Evolutionary conservation across 2,888 invertebrate species (phyloP).

Genomic region (Stenichneumon culpator): DNA sequence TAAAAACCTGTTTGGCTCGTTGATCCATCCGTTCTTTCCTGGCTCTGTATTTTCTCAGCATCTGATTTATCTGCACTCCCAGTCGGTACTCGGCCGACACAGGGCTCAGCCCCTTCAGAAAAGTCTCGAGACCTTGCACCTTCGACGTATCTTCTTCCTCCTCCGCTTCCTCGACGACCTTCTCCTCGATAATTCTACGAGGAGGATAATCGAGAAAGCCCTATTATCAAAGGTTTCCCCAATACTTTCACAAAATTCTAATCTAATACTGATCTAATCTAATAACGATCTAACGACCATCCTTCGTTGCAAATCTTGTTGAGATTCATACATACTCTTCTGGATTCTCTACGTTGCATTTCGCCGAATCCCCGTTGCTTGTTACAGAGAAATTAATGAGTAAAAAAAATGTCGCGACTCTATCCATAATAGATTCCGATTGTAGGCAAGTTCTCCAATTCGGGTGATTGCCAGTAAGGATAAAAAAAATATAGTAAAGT

Average conservation of each 20-base stretch:
- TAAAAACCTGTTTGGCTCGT: constrained; percentile 85
- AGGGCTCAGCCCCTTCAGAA: constrained; percentile 84
- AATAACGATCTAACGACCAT: background rate
- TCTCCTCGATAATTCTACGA: constrained; percentile 49
- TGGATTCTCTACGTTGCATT: constrained; percentile 24
- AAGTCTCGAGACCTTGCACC: constrained; percentile 84
- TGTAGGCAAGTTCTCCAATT: background rate
- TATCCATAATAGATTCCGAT: no score
- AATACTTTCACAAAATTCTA: background rate
- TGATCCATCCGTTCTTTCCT: constrained; percentile 85
- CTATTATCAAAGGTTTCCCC: background rate
- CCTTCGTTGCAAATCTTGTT: background rate
- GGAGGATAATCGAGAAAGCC: background rate
- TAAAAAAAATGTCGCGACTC: background rate
- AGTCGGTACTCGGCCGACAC: constrained; percentile 83
- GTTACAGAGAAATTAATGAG: constrained; percentile 18
- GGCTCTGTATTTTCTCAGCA: constrained; percentile 86
- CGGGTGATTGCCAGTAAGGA: background rate
- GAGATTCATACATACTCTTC: constrained; percentile 55
- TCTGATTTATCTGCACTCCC: constrained; percentile 86
- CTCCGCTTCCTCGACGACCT: constrained; percentile 72
- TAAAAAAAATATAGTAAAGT: background rate
- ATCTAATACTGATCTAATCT: background rate
- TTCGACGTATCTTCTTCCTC: constrained; percentile 70
- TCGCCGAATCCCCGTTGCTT: constrained; percentile 65